phyloP scores from a whole-genome alignment of 2,888 invertebrate species.

The Cataglyphis livida region DNA sequence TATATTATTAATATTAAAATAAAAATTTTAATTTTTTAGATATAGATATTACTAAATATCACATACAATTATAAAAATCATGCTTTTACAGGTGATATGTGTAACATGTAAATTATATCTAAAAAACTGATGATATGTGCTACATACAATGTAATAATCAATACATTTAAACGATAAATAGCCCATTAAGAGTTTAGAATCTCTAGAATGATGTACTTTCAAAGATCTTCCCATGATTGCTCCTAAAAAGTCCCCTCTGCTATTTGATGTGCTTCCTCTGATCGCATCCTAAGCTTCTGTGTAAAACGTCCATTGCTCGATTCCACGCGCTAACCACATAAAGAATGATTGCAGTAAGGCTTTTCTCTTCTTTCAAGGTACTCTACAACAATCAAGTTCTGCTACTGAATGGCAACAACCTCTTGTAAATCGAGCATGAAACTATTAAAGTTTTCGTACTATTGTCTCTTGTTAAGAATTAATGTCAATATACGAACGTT shows the following conservation, averaged over 20 bases:
- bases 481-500: slow-evolving; percentile 63
- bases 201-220: slow-evolving; percentile 24
- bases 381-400: slow-evolving; percentile 72
- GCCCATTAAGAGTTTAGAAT: neutral
- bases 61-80: neutral
- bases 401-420: slow-evolving; percentile 69
- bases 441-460: slow-evolving; percentile 73
- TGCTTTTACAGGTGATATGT: neutral
- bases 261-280: slow-evolving; percentile 42
- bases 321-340: slow-evolving; percentile 53
- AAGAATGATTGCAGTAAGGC: slow-evolving; percentile 20
- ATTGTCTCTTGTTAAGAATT: slow-evolving; percentile 66
- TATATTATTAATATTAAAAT: neutral
- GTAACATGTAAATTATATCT: neutral
- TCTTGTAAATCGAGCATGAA: slow-evolving; percentile 66
- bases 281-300: slow-evolving; percentile 54
- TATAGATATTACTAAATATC: neutral
- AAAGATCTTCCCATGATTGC: slow-evolving; percentile 61
- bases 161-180: neutral
- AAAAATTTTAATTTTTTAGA: neutral
- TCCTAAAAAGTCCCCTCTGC: slow-evolving; percentile 56
- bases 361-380: slow-evolving; percentile 66
- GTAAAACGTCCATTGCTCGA: slow-evolving; percentile 66
- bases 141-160: neutral
- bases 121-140: neutral